Conservation (phyloP, 2,797 vertebrate species). For the Pogonophryne albipinna region DNA sequence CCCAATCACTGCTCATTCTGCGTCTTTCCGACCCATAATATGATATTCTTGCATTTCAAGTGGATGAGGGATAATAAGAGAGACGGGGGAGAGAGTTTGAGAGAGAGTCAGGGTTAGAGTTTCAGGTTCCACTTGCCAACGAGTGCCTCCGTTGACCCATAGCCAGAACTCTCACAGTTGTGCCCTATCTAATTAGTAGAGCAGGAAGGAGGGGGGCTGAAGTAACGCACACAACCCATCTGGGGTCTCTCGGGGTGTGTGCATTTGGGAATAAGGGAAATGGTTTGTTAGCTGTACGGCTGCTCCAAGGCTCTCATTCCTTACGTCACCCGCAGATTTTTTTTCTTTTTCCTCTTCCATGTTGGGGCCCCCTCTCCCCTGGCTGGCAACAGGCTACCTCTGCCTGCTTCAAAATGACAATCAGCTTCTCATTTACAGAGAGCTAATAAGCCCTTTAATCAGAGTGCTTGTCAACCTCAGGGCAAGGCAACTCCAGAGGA, state of each 20-base stretch:
- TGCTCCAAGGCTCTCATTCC: slow-evolving; percentile 72
- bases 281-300: slow-evolving; percentile 69
- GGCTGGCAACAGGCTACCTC: slow-evolving; percentile 62
- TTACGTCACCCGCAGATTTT: slow-evolving; percentile 70
- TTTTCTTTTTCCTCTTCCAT: slow-evolving; percentile 40
- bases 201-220: slow-evolving; percentile 50
- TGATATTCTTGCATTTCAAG: slow-evolving; percentile 68
- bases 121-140: slow-evolving; percentile 76
- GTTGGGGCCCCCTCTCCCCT: slow-evolving; percentile 50
- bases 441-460: slow-evolving; percentile 83
- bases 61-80: slow-evolving; percentile 53
- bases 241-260: slow-evolving; percentile 59
- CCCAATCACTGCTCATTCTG: slow-evolving; percentile 71
- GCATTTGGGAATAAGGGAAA: slow-evolving; percentile 76
- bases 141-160: slow-evolving; percentile 73
- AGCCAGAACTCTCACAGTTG: slow-evolving; percentile 76
- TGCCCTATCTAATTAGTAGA: slow-evolving; percentile 79
- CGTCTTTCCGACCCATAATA: slow-evolving; percentile 59
- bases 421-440: slow-evolving; percentile 74
- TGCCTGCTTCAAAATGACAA: slow-evolving; percentile 72
- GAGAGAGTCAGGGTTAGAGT: slow-evolving; percentile 60
- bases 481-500: slow-evolving; percentile 68
- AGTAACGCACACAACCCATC: slow-evolving; percentile 66
- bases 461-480: slow-evolving; percentile 75
- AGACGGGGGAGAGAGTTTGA: slow-evolving; percentile 51